A percentile compares a stretch with the other conserved stretches of the same genome.
Evolutionary conservation across 2,888 invertebrate genomes (phyloP).

Genomic region (Leptinotarsa rubiginosa): DNA sequence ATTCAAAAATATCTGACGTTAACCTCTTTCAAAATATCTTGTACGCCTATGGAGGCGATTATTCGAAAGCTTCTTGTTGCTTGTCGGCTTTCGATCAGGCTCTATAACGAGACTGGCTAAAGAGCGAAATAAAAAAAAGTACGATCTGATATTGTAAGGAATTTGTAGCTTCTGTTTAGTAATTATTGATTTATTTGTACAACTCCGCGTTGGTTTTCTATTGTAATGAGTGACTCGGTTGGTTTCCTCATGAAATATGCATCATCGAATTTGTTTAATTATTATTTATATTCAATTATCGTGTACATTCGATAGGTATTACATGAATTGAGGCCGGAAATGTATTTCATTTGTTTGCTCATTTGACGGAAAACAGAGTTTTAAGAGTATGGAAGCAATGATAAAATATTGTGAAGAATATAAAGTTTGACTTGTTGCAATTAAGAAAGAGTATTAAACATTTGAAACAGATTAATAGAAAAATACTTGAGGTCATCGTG

Average conservation of each 20-base stretch:
- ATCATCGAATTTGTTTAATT: constrained; percentile 10
- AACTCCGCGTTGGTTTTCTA: constrained; percentile 13
- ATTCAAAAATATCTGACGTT: neutral
- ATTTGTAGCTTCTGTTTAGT: constrained; percentile 47
- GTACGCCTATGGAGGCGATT: constrained; percentile 23
- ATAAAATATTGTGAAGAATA: neutral
- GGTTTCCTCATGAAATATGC: constrained; percentile 14
- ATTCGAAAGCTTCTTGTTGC: constrained; percentile 31
- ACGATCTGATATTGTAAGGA: constrained; percentile 43
- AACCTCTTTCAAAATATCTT: neutral
- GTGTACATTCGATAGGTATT: neutral
- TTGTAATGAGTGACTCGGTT: constrained; percentile 22
- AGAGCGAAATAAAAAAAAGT: constrained; percentile 35
- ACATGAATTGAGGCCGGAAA: neutral
- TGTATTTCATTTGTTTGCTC: neutral
- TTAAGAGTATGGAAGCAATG: neutral
- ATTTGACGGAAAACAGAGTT: too few relatives aligned
- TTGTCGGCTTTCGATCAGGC: constrained; percentile 38
- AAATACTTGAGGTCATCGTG: too few relatives aligned
- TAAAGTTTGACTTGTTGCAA: neutral
- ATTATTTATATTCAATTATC: constrained; percentile 10
- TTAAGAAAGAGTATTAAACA: neutral
- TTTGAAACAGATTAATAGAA: too few relatives aligned
- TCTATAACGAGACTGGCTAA: constrained; percentile 39
- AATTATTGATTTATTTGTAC: constrained; percentile 44